Conservation (phyloP, 2,797 vertebrate genomes). For the Hyperoplus lanceolatus region DNA sequence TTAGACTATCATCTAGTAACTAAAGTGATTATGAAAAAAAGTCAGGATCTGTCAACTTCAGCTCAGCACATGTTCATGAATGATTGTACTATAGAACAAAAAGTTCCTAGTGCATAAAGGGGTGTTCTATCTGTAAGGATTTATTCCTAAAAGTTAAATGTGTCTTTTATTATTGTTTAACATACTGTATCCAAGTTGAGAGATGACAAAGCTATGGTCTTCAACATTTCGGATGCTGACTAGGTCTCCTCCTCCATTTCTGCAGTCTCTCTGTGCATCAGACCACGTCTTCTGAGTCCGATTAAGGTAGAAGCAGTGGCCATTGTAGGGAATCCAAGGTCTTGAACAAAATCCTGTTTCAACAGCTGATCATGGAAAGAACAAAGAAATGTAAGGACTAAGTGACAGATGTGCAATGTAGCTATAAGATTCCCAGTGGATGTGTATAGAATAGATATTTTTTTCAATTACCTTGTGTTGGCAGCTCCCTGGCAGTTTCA, state of each 20-base stretch:
- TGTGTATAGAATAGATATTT: conserved; percentile 9
- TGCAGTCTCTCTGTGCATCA: conserved; percentile 85
- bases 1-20: neutral
- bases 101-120: neutral
- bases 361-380: conserved; percentile 44
- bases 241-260: conserved; percentile 88
- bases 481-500: neutral
- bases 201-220: conserved; percentile 91
- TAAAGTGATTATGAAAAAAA: neutral
- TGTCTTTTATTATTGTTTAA: neutral
- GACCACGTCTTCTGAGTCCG: conserved; percentile 85
- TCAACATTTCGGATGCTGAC: conserved; percentile 89
- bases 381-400: neutral
- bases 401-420: neutral
- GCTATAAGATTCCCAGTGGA: neutral
- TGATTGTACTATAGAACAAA: neutral
- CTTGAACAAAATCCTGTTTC: conserved; percentile 79
- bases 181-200: conserved; percentile 91
- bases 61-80: neutral
- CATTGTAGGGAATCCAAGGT: conserved; percentile 90
- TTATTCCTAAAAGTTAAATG: neutral
- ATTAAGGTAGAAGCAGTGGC: conserved; percentile 89
- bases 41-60: neutral
- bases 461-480: conserved; percentile 33
- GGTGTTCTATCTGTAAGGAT: neutral